Evolutionary conservation across 2,113 vertebrate species (phyloP), one percentile per base, ranked within the genome.

Genomic region (Myiopsitta monachus): DNA sequence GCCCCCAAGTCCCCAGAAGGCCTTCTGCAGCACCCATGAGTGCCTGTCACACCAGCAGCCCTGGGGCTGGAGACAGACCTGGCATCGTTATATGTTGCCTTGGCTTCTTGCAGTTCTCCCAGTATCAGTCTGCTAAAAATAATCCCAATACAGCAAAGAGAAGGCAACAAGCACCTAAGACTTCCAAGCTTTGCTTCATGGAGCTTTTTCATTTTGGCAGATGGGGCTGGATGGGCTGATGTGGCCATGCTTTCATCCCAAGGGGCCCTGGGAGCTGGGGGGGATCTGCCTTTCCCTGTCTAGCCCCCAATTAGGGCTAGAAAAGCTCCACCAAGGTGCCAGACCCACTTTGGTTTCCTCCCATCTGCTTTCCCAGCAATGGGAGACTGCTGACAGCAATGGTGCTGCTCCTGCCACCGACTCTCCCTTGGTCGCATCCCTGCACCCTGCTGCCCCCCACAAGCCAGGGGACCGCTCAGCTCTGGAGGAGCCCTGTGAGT

Each of bases 41-140:
- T 5, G 80, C 47, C 7, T 0, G 0, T 75, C 79, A 74, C 51
- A 3, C 24, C 67, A 11, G 43, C 75, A 41, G 62, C 80, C 46
- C 87, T 18, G 0, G 2, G 80, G 39, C 47, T 62, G 73, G 39
- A 68, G 28, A 39, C 0, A 1, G 77, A 55, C 39, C 73, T 5
- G 6, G 15, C 33, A 59, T 52, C 2, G 1, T 68, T 13, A 0
- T 11, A 1, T 5, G 49, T 38, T 14, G 0, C 67, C 23, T 14
- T 64, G 92, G 59, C 81, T 51, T 4, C 54, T 68, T 9, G 44
- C 68, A 84, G 19, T 43, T 27, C 77, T 73, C 39, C 68, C 64
- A 0, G 3, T 18, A 62, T 26, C 3, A 3, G 54, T 77, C 44
- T 9, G 80, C 68, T 89, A 74, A 94, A 93, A 89, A 73, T 83